Evolutionary conservation across 2,888 invertebrate genomes (phyloP).

Genomic region (Frankliniella intonsa): DNA sequence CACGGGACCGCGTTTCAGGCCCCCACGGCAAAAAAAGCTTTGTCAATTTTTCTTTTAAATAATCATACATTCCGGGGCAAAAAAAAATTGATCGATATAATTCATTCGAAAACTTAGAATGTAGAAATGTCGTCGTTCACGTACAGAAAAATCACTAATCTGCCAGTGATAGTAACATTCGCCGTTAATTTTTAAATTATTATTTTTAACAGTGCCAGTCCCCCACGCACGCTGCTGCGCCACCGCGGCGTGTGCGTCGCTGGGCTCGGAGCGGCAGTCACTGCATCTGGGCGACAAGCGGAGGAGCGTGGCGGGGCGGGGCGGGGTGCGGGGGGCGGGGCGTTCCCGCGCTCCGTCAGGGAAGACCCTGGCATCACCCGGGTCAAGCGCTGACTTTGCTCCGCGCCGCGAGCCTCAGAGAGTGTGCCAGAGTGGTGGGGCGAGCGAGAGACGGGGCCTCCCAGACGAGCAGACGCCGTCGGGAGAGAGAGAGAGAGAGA

Average conservation of each 20-base stretch:
- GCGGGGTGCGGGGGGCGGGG: no score
- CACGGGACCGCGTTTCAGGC: background rate
- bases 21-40: background rate
- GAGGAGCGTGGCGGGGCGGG: no score
- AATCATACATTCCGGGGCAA: no score
- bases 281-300: no score
- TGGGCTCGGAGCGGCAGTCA: no score
- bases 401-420: background rate
- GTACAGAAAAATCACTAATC: background rate
- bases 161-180: background rate
- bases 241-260: no score
- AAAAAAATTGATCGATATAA: background rate
- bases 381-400: background rate
- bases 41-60: no score
- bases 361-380: background rate
- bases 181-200: background rate
- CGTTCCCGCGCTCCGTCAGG: no score
- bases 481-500: slow-evolving; percentile 28
- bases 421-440: slow-evolving; percentile 10
- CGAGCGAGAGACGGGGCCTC: slow-evolving; percentile 21
- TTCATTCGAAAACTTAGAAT: background rate
- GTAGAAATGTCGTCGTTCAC: background rate
- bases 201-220: no score
- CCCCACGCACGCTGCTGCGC: no score
- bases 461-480: background rate